Evolutionary conservation across 2,888 invertebrate genomes (phyloP).

Genomic region (Mycogona germanica): DNA sequence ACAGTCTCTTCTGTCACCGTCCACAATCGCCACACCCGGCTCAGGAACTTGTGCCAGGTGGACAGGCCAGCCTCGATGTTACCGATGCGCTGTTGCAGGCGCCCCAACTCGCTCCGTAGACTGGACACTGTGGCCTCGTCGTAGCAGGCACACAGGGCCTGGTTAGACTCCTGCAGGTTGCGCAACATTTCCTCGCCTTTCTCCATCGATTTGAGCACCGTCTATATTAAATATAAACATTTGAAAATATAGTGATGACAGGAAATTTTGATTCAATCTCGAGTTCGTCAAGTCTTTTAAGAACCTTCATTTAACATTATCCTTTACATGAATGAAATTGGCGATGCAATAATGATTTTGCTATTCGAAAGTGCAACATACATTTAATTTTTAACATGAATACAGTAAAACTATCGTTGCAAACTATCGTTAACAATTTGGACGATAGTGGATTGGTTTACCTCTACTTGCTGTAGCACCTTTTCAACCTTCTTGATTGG

Average conservation of each 20-base stretch:
- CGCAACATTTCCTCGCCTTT: constrained; percentile 52
- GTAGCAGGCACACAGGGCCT: constrained; percentile 26
- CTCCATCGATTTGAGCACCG: constrained; percentile 52
- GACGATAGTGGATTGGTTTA: no score
- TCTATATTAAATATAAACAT: constrained; percentile 19
- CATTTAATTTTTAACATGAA: no score
- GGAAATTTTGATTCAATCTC: neutral
- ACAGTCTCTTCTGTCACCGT: constrained; percentile 19
- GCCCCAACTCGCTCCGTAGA: constrained; percentile 66
- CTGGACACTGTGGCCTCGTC: constrained; percentile 65
- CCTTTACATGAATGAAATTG: no score
- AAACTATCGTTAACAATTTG: no score
- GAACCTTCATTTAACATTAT: no score
- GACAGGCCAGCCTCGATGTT: constrained; percentile 66
- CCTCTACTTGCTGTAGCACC: constrained; percentile 19
- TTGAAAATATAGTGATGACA: neutral
- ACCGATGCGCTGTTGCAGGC: constrained; percentile 59
- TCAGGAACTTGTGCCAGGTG: constrained; percentile 65
- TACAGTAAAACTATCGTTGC: no score
- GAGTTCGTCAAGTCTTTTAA: no score
- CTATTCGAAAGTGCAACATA: no score
- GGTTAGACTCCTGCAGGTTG: constrained; percentile 49
- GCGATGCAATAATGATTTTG: no score
- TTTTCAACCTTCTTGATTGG: constrained; percentile 56
- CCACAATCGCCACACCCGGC: constrained; percentile 32